These are phyloP conservation scores for Neomicropteryx cornuta DNA, from an alignment of 1,140 invertebrate genomes.

Conservation along the genomic window DNA sequence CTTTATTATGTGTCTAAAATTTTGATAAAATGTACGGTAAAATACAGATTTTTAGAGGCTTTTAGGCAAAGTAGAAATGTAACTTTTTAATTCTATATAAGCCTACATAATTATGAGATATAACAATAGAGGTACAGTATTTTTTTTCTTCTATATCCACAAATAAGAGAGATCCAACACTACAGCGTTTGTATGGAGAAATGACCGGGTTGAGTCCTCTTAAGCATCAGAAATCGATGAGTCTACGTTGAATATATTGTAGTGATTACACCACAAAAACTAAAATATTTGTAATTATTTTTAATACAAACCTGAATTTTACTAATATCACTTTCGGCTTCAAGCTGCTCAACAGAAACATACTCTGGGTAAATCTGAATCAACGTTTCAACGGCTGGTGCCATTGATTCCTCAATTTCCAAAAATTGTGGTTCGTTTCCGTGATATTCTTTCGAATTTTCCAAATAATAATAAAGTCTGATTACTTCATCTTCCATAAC, in stretches of 20 bases:
- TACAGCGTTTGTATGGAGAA: too few relatives aligned
- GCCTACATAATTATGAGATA: too few relatives aligned
- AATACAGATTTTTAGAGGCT: too few relatives aligned
- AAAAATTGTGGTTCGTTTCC: constrained; percentile 68
- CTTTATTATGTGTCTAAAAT: too few relatives aligned
- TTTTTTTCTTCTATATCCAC: too few relatives aligned
- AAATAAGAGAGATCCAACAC: too few relatives aligned
- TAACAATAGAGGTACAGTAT: background rate
- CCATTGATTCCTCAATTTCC: constrained; percentile 54
- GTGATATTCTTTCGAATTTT: constrained; percentile 78
- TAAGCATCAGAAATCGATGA: constrained; percentile 6
- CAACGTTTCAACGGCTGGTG: constrained; percentile 57
- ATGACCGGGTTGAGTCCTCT: too few relatives aligned
- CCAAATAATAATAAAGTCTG: constrained; percentile 66
- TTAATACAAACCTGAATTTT: constrained; percentile 47
- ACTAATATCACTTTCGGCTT: constrained; percentile 46
- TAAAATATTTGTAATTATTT: constrained; percentile 5
- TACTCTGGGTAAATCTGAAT: constrained; percentile 68
- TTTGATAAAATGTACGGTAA: too few relatives aligned
- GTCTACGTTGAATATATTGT: constrained; percentile 4
- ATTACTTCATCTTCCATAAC: constrained; percentile 54
- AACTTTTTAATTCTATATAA: too few relatives aligned
- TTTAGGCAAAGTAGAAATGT: too few relatives aligned
- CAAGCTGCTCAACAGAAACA: constrained; percentile 58
- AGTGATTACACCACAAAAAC: constrained; percentile 7